These are phyloP conservation scores for Rhegmatorhina hoffmannsi DNA, from an alignment of 2,113 vertebrate species.

Conservation along the genomic window DNA sequence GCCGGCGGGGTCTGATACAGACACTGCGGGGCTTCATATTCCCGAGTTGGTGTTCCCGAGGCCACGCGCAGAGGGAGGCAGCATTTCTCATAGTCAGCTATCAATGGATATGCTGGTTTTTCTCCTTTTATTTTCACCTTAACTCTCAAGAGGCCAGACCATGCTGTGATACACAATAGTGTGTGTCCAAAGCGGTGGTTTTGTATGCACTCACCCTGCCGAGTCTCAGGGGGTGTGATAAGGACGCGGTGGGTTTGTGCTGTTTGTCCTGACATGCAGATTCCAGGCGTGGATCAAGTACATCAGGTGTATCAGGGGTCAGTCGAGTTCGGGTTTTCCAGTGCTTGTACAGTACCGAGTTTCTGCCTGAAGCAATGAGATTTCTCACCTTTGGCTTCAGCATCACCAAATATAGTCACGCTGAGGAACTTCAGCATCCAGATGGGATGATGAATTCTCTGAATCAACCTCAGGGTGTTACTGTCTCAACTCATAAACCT, in stretches of 20 bases:
- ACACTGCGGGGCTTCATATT: neutral
- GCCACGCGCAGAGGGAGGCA: rapidly evolving
- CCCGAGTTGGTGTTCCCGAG: neutral
- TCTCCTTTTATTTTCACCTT: neutral
- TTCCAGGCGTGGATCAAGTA: neutral
- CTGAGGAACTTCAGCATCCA: conserved; percentile 3
- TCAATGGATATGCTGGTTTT: no score
- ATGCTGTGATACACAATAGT: rapidly evolving
- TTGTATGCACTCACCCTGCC: rapidly evolving
- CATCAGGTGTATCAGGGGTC: neutral
- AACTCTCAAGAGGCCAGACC: neutral
- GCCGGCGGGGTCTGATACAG: neutral
- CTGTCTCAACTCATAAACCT: neutral
- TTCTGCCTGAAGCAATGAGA: neutral
- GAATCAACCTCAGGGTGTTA: conserved; percentile 51
- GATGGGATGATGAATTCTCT: conserved; percentile 47
- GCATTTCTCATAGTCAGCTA: neutral
- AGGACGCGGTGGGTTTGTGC: neutral
- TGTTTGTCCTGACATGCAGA: neutral
- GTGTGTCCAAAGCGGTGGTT: rapidly evolving
- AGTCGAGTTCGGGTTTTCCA: rapidly evolving
- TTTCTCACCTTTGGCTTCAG: conserved; percentile 20
- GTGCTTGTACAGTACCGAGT: neutral
- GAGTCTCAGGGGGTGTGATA: neutral
- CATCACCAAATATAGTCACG: conserved; percentile 45